phyloP scores from a whole-genome alignment of 2,797 vertebrate species.

The Taeniopygia guttata region DNA sequence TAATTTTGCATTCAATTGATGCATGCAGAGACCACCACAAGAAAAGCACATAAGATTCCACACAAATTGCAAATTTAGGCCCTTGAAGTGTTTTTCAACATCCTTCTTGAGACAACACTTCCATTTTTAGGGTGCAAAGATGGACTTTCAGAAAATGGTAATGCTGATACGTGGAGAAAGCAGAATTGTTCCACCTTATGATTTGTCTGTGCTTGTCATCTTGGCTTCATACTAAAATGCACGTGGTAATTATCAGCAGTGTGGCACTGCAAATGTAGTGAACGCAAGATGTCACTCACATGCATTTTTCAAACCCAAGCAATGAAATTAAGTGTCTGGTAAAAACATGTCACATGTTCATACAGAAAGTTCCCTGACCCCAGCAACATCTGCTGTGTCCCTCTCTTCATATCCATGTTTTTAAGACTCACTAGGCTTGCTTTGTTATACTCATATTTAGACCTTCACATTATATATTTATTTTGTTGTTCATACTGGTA shows the following conservation, averaged over 20 bases:
- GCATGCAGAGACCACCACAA: not conserved
- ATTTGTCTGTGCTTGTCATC: not conserved
- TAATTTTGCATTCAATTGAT: not conserved
- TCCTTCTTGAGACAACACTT: not conserved
- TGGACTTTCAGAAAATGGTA: not conserved
- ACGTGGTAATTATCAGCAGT: not conserved
- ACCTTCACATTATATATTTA: not conserved
- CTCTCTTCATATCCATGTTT: not conserved
- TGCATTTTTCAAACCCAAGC: not conserved
- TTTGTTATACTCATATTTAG: not conserved
- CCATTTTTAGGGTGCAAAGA: not conserved
- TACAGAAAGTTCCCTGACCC: not conserved
- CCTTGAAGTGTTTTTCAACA: not conserved
- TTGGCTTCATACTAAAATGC: not conserved
- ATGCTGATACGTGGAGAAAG: not conserved
- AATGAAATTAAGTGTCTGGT: not conserved
- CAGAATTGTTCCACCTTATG: not conserved
- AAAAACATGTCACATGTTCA: not conserved
- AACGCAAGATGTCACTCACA: constrained; percentile 30
- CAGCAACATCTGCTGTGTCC: not conserved
- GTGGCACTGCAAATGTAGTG: not conserved
- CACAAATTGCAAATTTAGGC: not conserved
- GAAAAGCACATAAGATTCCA: not conserved
- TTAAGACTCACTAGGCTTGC: not conserved
- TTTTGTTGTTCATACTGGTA: not conserved